Evolutionary conservation across 2,888 invertebrate species (phyloP), one percentile per base, ranked within the genome.

Genomic region (Caradrina kadenii): DNA sequence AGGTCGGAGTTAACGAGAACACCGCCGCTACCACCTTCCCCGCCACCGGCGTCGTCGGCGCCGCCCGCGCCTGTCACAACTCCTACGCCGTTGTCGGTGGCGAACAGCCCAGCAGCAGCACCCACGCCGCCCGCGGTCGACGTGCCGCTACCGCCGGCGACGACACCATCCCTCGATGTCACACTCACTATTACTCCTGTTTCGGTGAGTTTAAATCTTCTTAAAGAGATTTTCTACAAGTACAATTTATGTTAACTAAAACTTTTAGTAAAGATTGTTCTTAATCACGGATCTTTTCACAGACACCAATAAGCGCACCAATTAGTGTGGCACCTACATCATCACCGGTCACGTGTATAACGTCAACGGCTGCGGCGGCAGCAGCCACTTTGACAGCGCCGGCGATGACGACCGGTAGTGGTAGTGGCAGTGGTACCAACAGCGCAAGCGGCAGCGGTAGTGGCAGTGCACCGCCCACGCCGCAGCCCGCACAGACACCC

Each of bases 11-110:
- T 92, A 64, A 89, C 86, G 31, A 86, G 92, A 72, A 93, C 94
- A 35, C 94, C 94, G 45, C 94, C 95, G 0, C 74, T 94, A n/a
- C 93, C 94, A 1, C 93, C 93, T 17, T 94, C 95, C 0, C 94
- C 95, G 10, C 94, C 94, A 11, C 94, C 93, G 4, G 93, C 90
- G 77, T 92, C 93, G 15, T 93, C 93, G 0, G 94, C 94, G 66
- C 93, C 93, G 7, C 86, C 89, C 15, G 89, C 88, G 55, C 89
- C 89, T 5, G 83, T 83, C 59, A 80, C 89, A 45, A 81, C 88
- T 17, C 76, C 85, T 68, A 81, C 84, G 71, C 76, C 81, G 50
- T 65, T 86, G 79, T 79, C 80, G 69, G 84, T 81, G 70, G 81
- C 85, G 56, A 80, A 72, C 73, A 86, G 88, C 69, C 89, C 91